Evolutionary conservation across 2,888 invertebrate genomes (phyloP).

Genomic region (Tinea trinotella): DNA sequence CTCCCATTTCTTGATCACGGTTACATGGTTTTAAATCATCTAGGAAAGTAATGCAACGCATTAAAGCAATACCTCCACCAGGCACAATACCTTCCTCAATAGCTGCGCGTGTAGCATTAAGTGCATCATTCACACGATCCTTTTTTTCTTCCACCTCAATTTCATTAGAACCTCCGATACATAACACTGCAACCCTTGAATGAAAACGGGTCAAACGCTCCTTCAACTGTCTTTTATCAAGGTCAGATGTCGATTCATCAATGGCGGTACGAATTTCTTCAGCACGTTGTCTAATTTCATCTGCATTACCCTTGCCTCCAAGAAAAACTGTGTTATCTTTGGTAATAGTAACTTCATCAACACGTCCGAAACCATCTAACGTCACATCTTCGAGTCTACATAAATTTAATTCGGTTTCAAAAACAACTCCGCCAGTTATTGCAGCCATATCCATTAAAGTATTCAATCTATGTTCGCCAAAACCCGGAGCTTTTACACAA

Average conservation of each 20-base stretch:
- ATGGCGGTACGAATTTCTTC: slow-evolving; percentile 88
- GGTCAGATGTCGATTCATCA: slow-evolving; percentile 84
- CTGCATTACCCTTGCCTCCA: slow-evolving; percentile 81
- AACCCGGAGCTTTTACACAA: slow-evolving; percentile 96
- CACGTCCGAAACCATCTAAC: slow-evolving; percentile 83
- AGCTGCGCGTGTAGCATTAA: slow-evolving; percentile 95
- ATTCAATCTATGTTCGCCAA: slow-evolving; percentile 93
- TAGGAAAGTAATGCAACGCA: slow-evolving; percentile 83
- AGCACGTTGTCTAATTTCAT: slow-evolving; percentile 83
- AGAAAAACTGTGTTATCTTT: slow-evolving; percentile 89
- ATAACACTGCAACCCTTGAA: slow-evolving; percentile 81
- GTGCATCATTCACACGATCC: slow-evolving; percentile 93
- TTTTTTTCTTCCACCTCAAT: slow-evolving; percentile 97
- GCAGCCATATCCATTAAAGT: slow-evolving; percentile 92
- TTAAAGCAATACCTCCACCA: slow-evolving; percentile 92
- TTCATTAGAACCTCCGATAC: slow-evolving; percentile 89
- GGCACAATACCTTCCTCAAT: slow-evolving; percentile 97
- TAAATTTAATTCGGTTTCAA: slow-evolving; percentile 92
- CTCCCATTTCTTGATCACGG: slow-evolving; percentile 82
- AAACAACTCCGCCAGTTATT: slow-evolving; percentile 91
- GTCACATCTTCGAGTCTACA: slow-evolving; percentile 91
- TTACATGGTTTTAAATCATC: slow-evolving; percentile 76
- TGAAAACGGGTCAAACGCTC: slow-evolving; percentile 91
- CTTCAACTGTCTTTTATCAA: slow-evolving; percentile 90
- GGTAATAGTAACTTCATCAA: slow-evolving; percentile 91